Conservation (phyloP, 2,888 invertebrate species). For the Napeogenes sylphis region DNA sequence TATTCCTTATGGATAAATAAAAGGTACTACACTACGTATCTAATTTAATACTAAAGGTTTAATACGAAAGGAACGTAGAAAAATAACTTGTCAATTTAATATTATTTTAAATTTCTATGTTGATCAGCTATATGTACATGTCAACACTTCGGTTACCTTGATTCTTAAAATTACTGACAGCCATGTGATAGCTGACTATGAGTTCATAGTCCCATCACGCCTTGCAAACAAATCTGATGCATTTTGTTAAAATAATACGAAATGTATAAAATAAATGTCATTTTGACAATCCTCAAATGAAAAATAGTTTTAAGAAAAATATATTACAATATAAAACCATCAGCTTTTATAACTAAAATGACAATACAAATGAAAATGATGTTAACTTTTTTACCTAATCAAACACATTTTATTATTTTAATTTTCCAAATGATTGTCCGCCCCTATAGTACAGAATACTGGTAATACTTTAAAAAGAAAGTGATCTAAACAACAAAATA, state of each 20-base stretch:
- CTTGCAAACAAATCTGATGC: slow-evolving; percentile 67
- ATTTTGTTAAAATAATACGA: slow-evolving; percentile 30
- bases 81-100: slow-evolving; percentile 75
- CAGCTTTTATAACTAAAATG: too few relatives aligned
- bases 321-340: neutral
- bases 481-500: neutral
- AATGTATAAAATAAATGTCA: too few relatives aligned
- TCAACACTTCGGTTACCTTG: slow-evolving; percentile 73
- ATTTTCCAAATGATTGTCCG: neutral
- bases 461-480: neutral
- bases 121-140: slow-evolving; percentile 76
- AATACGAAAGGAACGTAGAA: slow-evolving; percentile 73
- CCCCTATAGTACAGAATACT: neutral
- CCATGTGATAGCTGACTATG: slow-evolving; percentile 79
- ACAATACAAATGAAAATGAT: too few relatives aligned
- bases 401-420: neutral
- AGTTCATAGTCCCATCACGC: slow-evolving; percentile 63
- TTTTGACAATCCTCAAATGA: too few relatives aligned
- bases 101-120: slow-evolving; percentile 73
- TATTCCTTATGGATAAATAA: slow-evolving; percentile 39
- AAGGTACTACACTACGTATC: slow-evolving; percentile 35
- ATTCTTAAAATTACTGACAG: slow-evolving; percentile 77
- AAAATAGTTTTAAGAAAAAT: slow-evolving; percentile 21
- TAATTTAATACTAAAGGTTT: slow-evolving; percentile 48
- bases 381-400: too few relatives aligned